These are phyloP conservation scores for Crocuta crocuta DNA, from an alignment of 2,113 vertebrate genomes.

Conservation along the genomic window DNA sequence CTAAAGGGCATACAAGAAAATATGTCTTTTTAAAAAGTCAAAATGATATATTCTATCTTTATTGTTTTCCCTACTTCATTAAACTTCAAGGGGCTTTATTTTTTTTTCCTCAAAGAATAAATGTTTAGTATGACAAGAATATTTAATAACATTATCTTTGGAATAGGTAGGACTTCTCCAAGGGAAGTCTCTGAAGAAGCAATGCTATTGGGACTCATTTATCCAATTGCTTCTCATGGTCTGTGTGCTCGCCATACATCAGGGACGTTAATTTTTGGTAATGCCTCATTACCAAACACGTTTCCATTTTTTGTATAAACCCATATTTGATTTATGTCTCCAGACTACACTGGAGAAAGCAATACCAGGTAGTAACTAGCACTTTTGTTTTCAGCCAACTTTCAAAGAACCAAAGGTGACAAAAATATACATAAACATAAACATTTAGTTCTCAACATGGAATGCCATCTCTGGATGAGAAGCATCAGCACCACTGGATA, in stretches of 20 bases:
- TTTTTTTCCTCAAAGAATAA: background rate
- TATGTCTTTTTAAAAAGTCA: background rate
- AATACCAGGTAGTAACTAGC: background rate
- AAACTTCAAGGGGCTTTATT: background rate
- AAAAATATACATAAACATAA: background rate
- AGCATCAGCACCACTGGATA: background rate
- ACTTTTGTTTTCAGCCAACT: background rate
- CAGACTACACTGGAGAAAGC: background rate
- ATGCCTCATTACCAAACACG: background rate
- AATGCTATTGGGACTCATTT: background rate
- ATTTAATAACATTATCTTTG: background rate
- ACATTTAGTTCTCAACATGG: background rate
- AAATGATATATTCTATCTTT: constrained; percentile 2
- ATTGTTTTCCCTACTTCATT: background rate
- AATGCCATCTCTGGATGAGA: background rate
- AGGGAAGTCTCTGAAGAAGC: background rate
- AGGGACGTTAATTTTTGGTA: background rate
- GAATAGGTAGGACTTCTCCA: background rate
- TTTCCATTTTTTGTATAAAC: background rate
- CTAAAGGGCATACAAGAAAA: background rate
- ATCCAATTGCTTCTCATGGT: background rate
- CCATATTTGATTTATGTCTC: background rate
- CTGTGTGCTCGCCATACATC: background rate
- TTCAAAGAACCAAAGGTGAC: constrained; percentile 1
- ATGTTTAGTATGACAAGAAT: background rate